Conservation (phyloP, 2,113 vertebrate genomes). For the Poeciliopsis occidentalis region DNA sequence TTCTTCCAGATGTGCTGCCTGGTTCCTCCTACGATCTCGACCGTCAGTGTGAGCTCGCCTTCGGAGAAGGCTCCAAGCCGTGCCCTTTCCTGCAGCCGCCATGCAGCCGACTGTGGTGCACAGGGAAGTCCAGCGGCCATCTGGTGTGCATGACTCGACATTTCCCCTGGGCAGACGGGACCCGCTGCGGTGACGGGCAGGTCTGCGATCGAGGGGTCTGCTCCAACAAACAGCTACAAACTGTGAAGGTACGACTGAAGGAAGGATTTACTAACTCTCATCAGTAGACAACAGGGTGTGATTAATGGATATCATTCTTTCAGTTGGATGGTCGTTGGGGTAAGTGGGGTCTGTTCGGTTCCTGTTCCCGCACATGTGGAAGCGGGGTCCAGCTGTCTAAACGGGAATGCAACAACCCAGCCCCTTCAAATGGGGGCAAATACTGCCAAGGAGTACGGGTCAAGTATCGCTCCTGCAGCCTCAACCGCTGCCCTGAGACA, state of each 20-base stretch:
- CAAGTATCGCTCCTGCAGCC: conserved; percentile 94
- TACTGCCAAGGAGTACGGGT: conserved; percentile 94
- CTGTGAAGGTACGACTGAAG: conserved; percentile 82
- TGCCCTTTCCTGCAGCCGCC: conserved; percentile 95
- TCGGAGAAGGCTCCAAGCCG: conserved; percentile 91
- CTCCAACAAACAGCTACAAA: conserved; percentile 80
- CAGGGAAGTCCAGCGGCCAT: conserved; percentile 91
- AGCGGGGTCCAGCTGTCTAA: conserved; percentile 92
- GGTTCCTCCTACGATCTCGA: conserved; percentile 88
- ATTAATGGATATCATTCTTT: background rate
- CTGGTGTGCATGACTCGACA: conserved; percentile 96
- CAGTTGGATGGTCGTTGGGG: conserved; percentile 97
- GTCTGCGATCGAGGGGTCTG: conserved; percentile 91
- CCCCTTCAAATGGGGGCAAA: conserved; percentile 90
- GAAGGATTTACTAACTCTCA: background rate
- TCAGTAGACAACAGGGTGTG: background rate
- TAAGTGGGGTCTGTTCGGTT: conserved; percentile 89
- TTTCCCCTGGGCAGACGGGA: conserved; percentile 98
- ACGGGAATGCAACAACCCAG: conserved; percentile 88
- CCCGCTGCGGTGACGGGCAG: conserved; percentile 85
- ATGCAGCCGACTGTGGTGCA: conserved; percentile 97
- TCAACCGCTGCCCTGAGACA: conserved; percentile 86
- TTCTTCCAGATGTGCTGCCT: conserved; percentile 84
- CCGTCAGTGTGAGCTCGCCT: conserved; percentile 95
- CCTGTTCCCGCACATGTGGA: conserved; percentile 90